phyloP scores from a whole-genome alignment of 2,888 invertebrate genomes.

The Eupelmus urozonus region DNA sequence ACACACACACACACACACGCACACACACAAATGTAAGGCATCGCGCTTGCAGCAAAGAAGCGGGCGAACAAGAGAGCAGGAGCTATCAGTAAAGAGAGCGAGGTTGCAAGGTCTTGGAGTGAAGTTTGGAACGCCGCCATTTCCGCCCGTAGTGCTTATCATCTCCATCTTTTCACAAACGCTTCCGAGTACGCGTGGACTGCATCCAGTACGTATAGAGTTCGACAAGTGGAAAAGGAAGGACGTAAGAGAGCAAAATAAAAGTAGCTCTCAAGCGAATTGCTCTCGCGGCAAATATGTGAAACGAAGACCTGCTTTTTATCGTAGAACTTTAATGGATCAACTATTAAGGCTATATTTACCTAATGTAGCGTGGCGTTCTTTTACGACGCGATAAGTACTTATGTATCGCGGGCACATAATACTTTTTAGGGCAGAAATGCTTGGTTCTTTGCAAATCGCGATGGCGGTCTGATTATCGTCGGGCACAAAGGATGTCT shows the following conservation, averaged over 20 bases:
- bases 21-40: too few relatives aligned
- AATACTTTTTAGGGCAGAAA: too few relatives aligned
- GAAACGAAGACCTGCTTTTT: slow-evolving; percentile 43
- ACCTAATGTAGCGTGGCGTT: slow-evolving; percentile 30
- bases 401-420: too few relatives aligned
- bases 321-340: slow-evolving; percentile 38
- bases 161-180: slow-evolving; percentile 24
- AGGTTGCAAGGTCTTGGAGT: slow-evolving; percentile 47
- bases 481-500: too few relatives aligned
- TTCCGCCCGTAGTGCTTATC: slow-evolving; percentile 42
- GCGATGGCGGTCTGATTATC: too few relatives aligned
- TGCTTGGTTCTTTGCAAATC: too few relatives aligned
- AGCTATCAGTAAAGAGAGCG: neutral
- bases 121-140: slow-evolving; percentile 57
- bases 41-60: too few relatives aligned
- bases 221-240: too few relatives aligned
- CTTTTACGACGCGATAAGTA: slow-evolving; percentile 51
- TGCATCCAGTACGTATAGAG: neutral
- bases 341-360: neutral
- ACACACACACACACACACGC: neutral
- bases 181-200: slow-evolving; percentile 1
- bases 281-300: slow-evolving; percentile 36
- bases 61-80: too few relatives aligned
- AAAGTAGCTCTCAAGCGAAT: slow-evolving; percentile 3
- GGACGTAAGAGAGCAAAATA: too few relatives aligned